Conservation (phyloP, 1,140 invertebrate genomes). For the Aphaenogaster rudis region DNA sequence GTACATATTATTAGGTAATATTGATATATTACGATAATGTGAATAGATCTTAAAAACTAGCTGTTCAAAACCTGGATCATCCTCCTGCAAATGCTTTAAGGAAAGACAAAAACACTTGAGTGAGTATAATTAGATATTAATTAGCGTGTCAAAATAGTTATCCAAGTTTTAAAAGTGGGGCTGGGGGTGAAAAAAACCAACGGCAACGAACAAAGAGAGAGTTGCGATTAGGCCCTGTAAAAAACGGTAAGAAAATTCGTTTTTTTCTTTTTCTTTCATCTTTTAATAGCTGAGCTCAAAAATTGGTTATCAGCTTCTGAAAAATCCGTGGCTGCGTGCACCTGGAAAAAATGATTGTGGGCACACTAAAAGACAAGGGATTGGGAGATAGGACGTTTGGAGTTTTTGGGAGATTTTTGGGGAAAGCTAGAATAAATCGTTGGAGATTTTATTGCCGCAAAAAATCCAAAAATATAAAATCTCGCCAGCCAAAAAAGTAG, state of each 20-base stretch:
- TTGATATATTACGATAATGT: conserved; percentile 81
- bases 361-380: conserved; percentile 66
- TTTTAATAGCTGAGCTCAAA: conserved; percentile 84
- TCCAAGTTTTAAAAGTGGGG: conserved; percentile 69
- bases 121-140: conserved; percentile 82
- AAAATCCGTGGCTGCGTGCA: conserved; percentile 86
- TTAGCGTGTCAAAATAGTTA: conserved; percentile 80
- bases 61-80: conserved; percentile 87
- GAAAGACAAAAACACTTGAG: conserved; percentile 85
- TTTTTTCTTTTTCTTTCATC: conserved; percentile 70
- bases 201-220: conserved; percentile 78
- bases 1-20: conserved; percentile 81
- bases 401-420: conserved; percentile 45
- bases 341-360: conserved; percentile 84
- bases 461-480: conserved; percentile 88
- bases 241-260: conserved; percentile 80
- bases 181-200: conserved; percentile 70
- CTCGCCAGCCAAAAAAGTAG: conserved; percentile 85
- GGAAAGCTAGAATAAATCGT: conserved; percentile 71
- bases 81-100: conserved; percentile 87
- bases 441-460: conserved; percentile 75
- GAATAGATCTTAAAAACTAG: conserved; percentile 86
- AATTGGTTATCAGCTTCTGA: conserved; percentile 85
- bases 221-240: conserved; percentile 81
- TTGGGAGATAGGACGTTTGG: conserved; percentile 15